Evolutionary conservation across 2,113 vertebrate species (phyloP).

Genomic region (Progne subis): DNA sequence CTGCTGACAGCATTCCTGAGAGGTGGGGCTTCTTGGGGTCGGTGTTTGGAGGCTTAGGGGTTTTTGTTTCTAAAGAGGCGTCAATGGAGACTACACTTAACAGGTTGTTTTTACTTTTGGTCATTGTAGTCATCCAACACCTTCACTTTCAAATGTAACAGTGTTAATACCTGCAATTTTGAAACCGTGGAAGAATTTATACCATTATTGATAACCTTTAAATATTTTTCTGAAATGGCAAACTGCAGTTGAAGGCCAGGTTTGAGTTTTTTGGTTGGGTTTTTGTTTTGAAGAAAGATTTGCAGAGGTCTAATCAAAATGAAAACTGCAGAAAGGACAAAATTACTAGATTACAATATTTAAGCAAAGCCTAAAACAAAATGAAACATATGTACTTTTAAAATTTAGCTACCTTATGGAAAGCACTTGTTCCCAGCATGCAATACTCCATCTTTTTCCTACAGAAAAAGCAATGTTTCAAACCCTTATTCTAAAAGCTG

Average conservation of each 20-base stretch:
- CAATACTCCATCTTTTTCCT: constrained; percentile 71
- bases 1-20: not conserved
- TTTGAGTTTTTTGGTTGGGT: not conserved
- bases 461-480: constrained; percentile 72
- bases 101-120: not conserved
- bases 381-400: constrained; percentile 63
- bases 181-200: not conserved
- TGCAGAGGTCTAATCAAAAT: constrained; percentile 49
- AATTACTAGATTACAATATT: constrained; percentile 47
- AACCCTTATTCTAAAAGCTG: constrained; percentile 65
- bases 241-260: constrained; percentile 30
- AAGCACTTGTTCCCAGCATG: constrained; percentile 71
- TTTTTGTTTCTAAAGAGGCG: not conserved
- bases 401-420: constrained; percentile 69
- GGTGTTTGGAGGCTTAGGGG: not conserved
- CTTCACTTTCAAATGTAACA: not conserved
- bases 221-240: not conserved
- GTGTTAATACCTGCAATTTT: not conserved
- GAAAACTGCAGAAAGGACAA: constrained; percentile 61
- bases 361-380: constrained; percentile 56
- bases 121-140: not conserved
- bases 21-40: not conserved
- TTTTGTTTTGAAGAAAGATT: constrained; percentile 39
- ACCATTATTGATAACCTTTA: not conserved
- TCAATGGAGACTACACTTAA: not conserved